phyloP scores from a whole-genome alignment of 1,140 invertebrate genomes.

The Whitmania pigra region DNA sequence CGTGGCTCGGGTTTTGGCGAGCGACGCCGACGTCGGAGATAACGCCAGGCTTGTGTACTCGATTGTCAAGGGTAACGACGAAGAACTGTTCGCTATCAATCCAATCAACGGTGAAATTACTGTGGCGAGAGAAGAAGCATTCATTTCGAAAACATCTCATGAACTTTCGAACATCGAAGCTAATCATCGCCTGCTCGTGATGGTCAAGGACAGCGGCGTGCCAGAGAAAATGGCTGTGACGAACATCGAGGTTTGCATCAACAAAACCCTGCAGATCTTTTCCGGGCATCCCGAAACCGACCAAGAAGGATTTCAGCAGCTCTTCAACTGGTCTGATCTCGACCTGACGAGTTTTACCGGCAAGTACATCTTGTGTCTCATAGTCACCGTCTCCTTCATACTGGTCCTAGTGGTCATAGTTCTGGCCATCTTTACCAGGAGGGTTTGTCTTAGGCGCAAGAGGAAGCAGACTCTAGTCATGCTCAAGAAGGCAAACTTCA shows the following conservation, averaged over 20 bases:
- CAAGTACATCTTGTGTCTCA: constrained; percentile 5
- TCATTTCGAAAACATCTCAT: neutral
- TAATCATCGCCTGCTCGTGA: neutral
- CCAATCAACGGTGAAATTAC: constrained; percentile 15
- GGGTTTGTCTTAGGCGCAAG: neutral
- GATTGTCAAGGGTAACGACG: constrained; percentile 18
- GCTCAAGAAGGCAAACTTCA: neutral
- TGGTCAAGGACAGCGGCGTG: constrained; percentile 16
- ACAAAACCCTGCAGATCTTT: neutral
- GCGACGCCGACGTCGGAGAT: constrained; percentile 21
- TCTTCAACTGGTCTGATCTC: neutral
- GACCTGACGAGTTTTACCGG: neutral
- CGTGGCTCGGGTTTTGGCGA: constrained; percentile 14
- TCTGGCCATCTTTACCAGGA: neutral
- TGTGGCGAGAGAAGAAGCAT: neutral
- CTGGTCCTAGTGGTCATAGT: constrained; percentile 4
- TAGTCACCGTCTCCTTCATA: constrained; percentile 9
- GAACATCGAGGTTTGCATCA: constrained; percentile 11
- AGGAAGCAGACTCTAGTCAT: constrained; percentile 7
- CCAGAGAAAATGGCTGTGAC: constrained; percentile 6
- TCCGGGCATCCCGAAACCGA: neutral
- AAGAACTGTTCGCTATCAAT: constrained; percentile 18
- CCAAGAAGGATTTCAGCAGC: neutral
- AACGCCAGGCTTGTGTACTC: constrained; percentile 20
- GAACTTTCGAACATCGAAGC: neutral